Percentiles rank a stretch among this genome's conserved stretches.
Evolutionary conservation across 2,888 invertebrate species (phyloP).

Genomic region (Empis livida): DNA sequence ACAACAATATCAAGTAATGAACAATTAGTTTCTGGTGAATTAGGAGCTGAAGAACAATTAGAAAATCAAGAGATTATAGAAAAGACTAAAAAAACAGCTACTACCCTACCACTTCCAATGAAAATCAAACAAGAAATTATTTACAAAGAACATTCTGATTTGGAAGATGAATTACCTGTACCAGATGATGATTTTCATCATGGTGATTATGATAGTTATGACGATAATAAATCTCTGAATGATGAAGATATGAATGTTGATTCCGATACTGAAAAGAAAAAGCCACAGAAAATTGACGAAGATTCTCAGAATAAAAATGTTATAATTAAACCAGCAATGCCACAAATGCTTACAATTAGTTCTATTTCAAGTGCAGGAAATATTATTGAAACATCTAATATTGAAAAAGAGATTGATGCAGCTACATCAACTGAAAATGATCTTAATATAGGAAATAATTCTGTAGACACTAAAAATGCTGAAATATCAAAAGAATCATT

Average conservation of each 20-base stretch:
- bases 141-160: constrained; percentile 5
- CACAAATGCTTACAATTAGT: too few species aligned
- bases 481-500: constrained; percentile 12
- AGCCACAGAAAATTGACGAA: background rate
- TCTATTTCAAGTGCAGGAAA: too few species aligned
- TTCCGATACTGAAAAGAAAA: background rate
- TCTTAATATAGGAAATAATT: background rate
- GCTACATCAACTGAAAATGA: background rate
- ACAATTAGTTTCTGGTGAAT: background rate
- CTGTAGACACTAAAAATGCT: constrained; percentile 8
- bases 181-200: too few species aligned
- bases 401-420: background rate
- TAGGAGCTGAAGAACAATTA: constrained; percentile 4
- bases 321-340: too few species aligned
- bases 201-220: too few species aligned
- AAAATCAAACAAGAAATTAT: constrained; percentile 10
- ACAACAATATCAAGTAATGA: constrained; percentile 8
- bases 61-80: background rate
- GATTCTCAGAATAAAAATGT: background rate
- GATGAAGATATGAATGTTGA: background rate
- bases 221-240: too few species aligned
- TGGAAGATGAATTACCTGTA: background rate
- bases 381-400: background rate
- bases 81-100: background rate
- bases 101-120: background rate